A percentile compares a stretch with the other conserved stretches of the same genome.
phyloP scores from a whole-genome alignment of 2,113 vertebrate genomes.

The Elgaria multicarinata region DNA sequence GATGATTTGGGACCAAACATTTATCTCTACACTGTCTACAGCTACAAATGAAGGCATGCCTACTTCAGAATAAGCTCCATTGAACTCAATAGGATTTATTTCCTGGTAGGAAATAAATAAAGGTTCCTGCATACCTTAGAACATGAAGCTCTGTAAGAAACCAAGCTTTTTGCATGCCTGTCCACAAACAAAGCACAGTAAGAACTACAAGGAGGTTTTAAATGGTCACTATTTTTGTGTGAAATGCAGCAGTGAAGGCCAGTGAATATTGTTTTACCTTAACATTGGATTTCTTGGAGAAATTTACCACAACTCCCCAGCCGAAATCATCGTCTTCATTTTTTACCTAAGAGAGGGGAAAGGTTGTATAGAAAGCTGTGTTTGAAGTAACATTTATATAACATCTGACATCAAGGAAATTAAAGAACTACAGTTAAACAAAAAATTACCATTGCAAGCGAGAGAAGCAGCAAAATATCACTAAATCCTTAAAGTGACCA shows the following conservation, averaged over 20 bases:
- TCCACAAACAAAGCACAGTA: no score
- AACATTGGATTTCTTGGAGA: slow-evolving; percentile 93
- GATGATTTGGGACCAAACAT: background rate
- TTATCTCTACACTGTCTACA: background rate
- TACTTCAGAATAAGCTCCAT: background rate
- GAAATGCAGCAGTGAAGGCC: background rate
- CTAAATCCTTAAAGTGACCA: background rate
- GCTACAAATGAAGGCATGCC: no score
- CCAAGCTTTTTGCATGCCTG: background rate
- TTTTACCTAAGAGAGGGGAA: slow-evolving; percentile 82
- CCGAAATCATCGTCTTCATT: slow-evolving; percentile 93
- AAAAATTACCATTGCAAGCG: background rate
- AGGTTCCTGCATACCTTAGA: background rate
- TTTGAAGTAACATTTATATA: background rate
- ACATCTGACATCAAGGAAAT: background rate
- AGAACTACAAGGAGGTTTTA: background rate
- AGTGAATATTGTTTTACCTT: slow-evolving; percentile 81
- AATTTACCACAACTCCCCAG: slow-evolving; percentile 98
- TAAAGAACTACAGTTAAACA: background rate
- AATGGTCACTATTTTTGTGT: background rate
- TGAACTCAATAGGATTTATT: background rate
- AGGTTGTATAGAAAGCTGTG: background rate
- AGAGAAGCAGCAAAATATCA: fast-evolving
- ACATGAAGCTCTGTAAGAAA: background rate
- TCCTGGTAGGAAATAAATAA: background rate